Conservation (phyloP, 1,140 invertebrate species). For the Radopholus similis region DNA sequence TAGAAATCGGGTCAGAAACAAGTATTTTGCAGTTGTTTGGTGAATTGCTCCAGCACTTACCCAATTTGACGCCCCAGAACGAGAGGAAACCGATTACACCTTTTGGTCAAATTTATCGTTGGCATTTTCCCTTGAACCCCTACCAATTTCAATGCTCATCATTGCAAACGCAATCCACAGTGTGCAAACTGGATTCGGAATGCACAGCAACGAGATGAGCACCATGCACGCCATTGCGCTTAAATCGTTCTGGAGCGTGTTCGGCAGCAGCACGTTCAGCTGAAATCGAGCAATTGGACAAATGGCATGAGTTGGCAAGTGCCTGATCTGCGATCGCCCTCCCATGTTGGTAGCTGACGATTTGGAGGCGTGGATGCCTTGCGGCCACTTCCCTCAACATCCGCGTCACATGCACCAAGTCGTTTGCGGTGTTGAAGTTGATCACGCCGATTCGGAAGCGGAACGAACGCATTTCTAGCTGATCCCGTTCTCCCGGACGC, state of each 20-base stretch:
- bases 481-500: constrained; percentile 25
- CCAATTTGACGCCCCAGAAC: constrained; percentile 76
- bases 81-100: constrained; percentile 92
- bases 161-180: constrained; percentile 92
- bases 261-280: constrained; percentile 84
- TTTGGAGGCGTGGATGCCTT: constrained; percentile 73
- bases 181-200: constrained; percentile 85
- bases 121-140: too few relatives aligned
- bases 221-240: constrained; percentile 86
- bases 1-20: constrained; percentile 56
- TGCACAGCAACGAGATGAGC: constrained; percentile 90
- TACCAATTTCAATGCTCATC: constrained; percentile 82
- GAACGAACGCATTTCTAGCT: constrained; percentile 50
- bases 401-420: constrained; percentile 51
- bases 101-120: constrained; percentile 15
- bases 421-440: constrained; percentile 51
- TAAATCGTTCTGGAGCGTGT: constrained; percentile 81
- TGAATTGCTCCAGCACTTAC: not conserved
- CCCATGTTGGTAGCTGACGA: constrained; percentile 86
- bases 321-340: constrained; percentile 86
- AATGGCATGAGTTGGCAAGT: constrained; percentile 67
- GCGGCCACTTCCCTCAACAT: constrained; percentile 73
- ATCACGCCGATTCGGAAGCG: constrained; percentile 58
- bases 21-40: not conserved
- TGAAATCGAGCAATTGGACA: constrained; percentile 9